These are phyloP conservation scores for Cephalopterus ornatus DNA, from an alignment of 2,113 vertebrate species.

Conservation along the genomic window DNA sequence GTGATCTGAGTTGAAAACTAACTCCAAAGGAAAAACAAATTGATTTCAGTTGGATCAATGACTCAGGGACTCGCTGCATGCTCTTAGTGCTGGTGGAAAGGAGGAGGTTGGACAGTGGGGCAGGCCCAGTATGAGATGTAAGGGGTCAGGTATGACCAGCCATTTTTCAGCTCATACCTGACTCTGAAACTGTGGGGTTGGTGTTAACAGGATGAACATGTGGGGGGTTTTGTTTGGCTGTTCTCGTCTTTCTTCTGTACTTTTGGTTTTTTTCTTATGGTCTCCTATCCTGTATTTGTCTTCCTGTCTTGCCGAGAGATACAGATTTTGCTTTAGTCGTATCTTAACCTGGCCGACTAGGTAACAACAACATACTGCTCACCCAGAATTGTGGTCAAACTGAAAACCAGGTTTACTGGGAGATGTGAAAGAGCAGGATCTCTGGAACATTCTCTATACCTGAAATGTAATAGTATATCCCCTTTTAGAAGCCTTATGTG, in stretches of 20 bases:
- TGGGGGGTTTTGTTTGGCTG: not conserved
- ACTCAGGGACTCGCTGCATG: not conserved
- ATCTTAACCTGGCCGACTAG: not conserved
- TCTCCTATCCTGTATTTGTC: not conserved
- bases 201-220: not conserved
- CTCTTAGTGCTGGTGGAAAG: not conserved
- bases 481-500: not conserved
- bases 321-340: not conserved
- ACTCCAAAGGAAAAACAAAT: not conserved
- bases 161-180: not conserved
- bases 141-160: not conserved
- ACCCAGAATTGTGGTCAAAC: not conserved
- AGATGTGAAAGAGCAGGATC: not conserved
- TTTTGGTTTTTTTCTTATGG: not conserved
- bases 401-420: not conserved
- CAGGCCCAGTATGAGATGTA: not conserved
- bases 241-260: not conserved
- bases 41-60: slow-evolving; percentile 20
- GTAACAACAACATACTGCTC: not conserved
- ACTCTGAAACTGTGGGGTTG: not conserved
- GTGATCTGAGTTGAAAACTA: not conserved
- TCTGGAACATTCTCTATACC: not conserved
- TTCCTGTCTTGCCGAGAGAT: not conserved
- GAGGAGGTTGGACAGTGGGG: not conserved
- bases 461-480: not conserved